Percentiles rank a stretch among this genome's conserved stretches.
Conservation (phyloP, 2,888 invertebrate genomes). For the Deilephila porcellus region DNA sequence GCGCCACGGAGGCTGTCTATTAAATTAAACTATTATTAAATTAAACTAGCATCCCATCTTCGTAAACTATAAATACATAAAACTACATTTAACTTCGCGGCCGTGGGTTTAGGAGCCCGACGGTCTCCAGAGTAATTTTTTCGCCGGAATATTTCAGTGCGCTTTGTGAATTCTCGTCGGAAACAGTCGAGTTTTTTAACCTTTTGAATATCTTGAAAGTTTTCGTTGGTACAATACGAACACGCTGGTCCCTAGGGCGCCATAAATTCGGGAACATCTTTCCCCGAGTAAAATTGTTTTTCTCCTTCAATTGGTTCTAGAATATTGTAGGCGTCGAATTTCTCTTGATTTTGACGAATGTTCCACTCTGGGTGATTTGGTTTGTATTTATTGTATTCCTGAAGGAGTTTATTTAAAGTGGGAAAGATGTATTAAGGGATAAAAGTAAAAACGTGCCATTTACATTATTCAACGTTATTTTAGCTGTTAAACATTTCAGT, state of each 20-base stretch:
- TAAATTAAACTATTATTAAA: too few species aligned
- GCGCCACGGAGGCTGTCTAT: too few species aligned
- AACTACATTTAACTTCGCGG: background rate
- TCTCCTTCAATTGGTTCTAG: background rate
- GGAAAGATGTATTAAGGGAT: background rate
- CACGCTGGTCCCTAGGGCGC: constrained; percentile 10
- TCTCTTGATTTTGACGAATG: background rate
- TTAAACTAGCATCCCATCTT: too few species aligned
- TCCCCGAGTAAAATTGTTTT: constrained; percentile 14
- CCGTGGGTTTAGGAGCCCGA: background rate
- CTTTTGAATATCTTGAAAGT: constrained; percentile 29
- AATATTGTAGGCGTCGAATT: constrained; percentile 20
- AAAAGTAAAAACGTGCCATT: background rate
- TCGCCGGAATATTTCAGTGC: background rate
- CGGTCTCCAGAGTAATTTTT: constrained; percentile 2
- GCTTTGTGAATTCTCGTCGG: background rate
- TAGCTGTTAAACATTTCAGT: background rate
- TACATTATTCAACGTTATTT: background rate
- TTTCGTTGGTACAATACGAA: constrained; percentile 6
- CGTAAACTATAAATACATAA: background rate
- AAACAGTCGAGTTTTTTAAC: constrained; percentile 22
- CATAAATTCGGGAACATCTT: constrained; percentile 28
- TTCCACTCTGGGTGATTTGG: background rate
- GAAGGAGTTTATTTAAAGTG: background rate
- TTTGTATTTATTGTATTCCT: background rate